Percentiles rank a stretch among this genome's conserved stretches.
phyloP scores from a whole-genome alignment of 2,113 vertebrate genomes.

The Pipa parva region DNA sequence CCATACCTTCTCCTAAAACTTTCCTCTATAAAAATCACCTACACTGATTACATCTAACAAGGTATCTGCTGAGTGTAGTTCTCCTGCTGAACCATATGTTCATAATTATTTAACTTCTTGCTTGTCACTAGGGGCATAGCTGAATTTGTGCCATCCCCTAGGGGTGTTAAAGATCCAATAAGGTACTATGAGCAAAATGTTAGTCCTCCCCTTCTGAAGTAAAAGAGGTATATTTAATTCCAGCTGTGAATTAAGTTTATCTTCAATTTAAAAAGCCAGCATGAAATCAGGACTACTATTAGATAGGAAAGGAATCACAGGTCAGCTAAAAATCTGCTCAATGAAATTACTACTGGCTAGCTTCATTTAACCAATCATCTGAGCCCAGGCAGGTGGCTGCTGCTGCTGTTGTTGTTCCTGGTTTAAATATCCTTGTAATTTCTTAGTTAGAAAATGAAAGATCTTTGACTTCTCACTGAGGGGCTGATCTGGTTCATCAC shows the following conservation, averaged over 20 bases:
- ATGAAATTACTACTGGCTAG: slow-evolving; percentile 52
- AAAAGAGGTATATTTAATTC: slow-evolving; percentile 63
- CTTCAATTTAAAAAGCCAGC: slow-evolving; percentile 81
- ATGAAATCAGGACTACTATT: slow-evolving; percentile 66
- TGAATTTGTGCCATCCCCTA: slow-evolving; percentile 56
- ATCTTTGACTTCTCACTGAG: slow-evolving; percentile 49
- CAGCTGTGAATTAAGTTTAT: slow-evolving; percentile 76
- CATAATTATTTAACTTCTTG: slow-evolving; percentile 70
- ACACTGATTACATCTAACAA: slow-evolving; percentile 65
- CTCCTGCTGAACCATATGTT: slow-evolving; percentile 72
- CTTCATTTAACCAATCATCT: slow-evolving; percentile 50
- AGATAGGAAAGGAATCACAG: slow-evolving; percentile 51
- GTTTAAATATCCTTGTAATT: slow-evolving; percentile 48
- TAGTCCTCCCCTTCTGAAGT: slow-evolving; percentile 51
- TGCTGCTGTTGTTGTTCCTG: slow-evolving; percentile 46
- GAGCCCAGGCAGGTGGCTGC: slow-evolving; percentile 43
- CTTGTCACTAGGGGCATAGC: slow-evolving; percentile 60
- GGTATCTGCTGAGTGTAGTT: slow-evolving; percentile 56
- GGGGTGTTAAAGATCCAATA: slow-evolving; percentile 59
- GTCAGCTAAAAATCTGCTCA: slow-evolving; percentile 52
- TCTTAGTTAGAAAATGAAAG: slow-evolving; percentile 28
- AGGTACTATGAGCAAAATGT: slow-evolving; percentile 49
- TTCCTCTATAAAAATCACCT: slow-evolving; percentile 51
- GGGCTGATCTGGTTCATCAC: slow-evolving; percentile 43
- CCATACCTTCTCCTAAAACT: slow-evolving; percentile 68